Evolutionary conservation across 1,140 invertebrate genomes (phyloP), one percentile per base, ranked within the genome.

Genomic region (Ceratina australensis): DNA sequence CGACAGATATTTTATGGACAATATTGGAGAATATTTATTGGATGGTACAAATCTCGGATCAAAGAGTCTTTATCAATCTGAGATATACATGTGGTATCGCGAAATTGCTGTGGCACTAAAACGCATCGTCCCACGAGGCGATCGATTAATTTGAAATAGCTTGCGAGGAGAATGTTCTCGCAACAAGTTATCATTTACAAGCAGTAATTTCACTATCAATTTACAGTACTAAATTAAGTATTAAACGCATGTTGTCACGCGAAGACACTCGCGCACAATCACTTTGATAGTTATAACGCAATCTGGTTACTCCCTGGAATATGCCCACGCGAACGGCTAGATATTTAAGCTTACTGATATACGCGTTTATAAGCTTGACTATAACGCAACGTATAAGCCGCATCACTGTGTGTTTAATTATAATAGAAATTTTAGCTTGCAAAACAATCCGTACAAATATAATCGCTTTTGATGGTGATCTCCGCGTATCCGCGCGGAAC

Each of bases 21-120:
- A 20, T 69, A 60, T 59, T 28, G 65, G 26, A 60, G 50, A 76
- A 68, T 69, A 22, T 69, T 60, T 60, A 20, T 59, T 20, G 1
- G 33, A 2, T 22, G 13, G 16, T 26, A n/a, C 4, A 28, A 3
- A 54, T 15, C 3, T 8, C 22, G 15, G 24, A 68, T 52, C 54
- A 18, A 0, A 47, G 4, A 15, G 13, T n/a, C 49, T 26, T 61
- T 10, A 42, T 10, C 10, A 42, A 42, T 42, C 33, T 42, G 10
- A 42, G 26, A 10, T 26, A 22, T 7, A 26, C 4, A 7, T 28
- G 16, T 1, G 10, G n/a, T 8, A 3, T 0, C 18, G 28, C 1
- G 26, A 63, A 22, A 16, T 24, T 15, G 49, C 8, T 8, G 24
- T 24, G 24, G 4, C 15, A 12, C 52, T 20, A 52, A 63, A 52